Evolutionary conservation across 2,888 invertebrate species (phyloP).

Genomic region (Caenorhabditis sp.): DNA sequence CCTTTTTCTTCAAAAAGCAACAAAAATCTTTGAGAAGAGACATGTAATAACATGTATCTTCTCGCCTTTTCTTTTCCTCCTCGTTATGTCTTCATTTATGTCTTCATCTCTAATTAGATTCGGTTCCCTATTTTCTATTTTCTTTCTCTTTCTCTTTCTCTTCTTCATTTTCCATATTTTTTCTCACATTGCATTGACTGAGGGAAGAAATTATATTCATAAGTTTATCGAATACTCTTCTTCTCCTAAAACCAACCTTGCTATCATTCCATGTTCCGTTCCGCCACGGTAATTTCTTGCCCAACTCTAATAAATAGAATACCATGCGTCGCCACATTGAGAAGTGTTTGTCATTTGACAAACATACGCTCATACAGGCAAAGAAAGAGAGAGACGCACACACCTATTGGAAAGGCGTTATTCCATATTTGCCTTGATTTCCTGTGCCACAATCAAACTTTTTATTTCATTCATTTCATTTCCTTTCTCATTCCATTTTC

Average conservation of each 20-base stretch:
- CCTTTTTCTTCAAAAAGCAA: too few species aligned
- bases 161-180: neutral
- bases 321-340: constrained; percentile 31
- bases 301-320: constrained; percentile 23
- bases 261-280: neutral
- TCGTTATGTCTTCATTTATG: constrained; percentile 46
- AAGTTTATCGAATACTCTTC: too few species aligned
- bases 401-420: constrained; percentile 4
- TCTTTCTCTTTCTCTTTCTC: constrained; percentile 10
- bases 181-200: neutral
- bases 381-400: constrained; percentile 27
- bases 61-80: constrained; percentile 14
- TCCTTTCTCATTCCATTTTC: constrained; percentile 31
- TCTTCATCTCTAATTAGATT: constrained; percentile 54
- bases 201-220: too few species aligned
- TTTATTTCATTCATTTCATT: too few species aligned
- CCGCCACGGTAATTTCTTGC: neutral
- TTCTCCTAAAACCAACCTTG: too few species aligned
- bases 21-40: constrained; percentile 6
- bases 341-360: constrained; percentile 57
- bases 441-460: constrained; percentile 54
- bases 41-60: constrained; percentile 54
- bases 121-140: constrained; percentile 7
- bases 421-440: constrained; percentile 61
- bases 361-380: constrained; percentile 29